Conservation (phyloP, 23 tunicate genomes). For the Oikopleura dioica region DNA sequence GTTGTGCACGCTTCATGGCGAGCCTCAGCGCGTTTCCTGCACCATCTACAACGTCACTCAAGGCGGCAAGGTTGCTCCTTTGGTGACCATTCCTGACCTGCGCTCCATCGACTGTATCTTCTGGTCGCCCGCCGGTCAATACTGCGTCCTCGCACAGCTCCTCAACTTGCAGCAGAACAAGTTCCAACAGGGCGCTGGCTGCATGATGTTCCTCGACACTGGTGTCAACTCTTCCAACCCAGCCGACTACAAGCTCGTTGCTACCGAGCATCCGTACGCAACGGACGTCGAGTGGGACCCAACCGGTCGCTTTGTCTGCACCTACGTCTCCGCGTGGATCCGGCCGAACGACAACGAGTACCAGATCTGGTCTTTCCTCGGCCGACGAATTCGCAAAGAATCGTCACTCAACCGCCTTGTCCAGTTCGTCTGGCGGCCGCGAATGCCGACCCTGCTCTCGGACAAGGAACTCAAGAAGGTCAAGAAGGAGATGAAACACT, state of each 20-base stretch:
- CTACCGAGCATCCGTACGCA: conserved; percentile 75
- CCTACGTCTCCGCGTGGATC: conserved; percentile 78
- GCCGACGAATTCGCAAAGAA: conserved; percentile 46
- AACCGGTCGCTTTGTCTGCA: conserved; percentile 64
- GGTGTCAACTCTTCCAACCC: neutral
- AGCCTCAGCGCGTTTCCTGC: conserved; percentile 42
- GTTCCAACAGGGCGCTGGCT: neutral
- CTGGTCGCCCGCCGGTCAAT: conserved; percentile 99
- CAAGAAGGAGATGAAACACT: conserved; percentile 30
- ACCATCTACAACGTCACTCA: conserved; percentile 60
- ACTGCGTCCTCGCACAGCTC: conserved; percentile 34
- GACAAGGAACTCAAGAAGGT: conserved; percentile 50
- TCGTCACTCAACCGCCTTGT: conserved; percentile 26
- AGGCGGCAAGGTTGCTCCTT: conserved; percentile 58
- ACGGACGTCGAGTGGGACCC: conserved; percentile 97
- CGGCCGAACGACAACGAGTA: conserved; percentile 43
- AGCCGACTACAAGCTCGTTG: neutral
- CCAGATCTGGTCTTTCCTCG: conserved; percentile 98
- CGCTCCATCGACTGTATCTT: conserved; percentile 21
- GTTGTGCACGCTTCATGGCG: conserved; percentile 85
- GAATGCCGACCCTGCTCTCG: conserved; percentile 39
- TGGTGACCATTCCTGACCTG: conserved; percentile 21
- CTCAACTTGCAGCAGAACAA: neutral
- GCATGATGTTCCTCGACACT: neutral
- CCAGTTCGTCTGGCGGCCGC: conserved; percentile 86